phyloP scores from a whole-genome alignment of 2,797 vertebrate species.

The Atherinosoma microstoma region DNA sequence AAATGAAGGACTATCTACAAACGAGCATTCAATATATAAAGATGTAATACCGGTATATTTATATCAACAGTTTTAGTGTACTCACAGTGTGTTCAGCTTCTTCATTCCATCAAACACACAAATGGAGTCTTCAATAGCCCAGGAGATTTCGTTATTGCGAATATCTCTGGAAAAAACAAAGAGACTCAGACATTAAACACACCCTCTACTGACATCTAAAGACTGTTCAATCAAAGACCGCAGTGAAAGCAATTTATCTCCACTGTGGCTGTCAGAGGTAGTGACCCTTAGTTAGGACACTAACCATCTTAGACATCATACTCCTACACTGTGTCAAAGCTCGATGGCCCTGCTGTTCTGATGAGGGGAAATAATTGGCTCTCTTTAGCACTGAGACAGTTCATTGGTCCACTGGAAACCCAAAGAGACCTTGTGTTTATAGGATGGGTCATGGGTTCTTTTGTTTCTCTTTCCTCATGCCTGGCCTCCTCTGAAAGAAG shows the following conservation, averaged over 20 bases:
- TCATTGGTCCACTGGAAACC: slow-evolving; percentile 52
- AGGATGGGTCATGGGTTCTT: slow-evolving; percentile 60
- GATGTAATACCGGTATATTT: not conserved
- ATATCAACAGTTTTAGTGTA: slow-evolving; percentile 19
- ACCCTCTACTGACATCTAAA: slow-evolving; percentile 5
- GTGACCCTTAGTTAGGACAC: slow-evolving; percentile 29
- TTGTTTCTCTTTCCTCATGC: slow-evolving; percentile 76
- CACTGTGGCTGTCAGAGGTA: slow-evolving; percentile 20
- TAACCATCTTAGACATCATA: slow-evolving; percentile 46
- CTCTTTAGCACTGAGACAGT: slow-evolving; percentile 56
- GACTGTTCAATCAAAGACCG: slow-evolving; percentile 6
- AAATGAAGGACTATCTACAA: not conserved
- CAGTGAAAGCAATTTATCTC: slow-evolving; percentile 12
- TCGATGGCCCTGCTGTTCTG: slow-evolving; percentile 51
- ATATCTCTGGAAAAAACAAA: slow-evolving; percentile 87
- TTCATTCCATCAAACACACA: slow-evolving; percentile 92
- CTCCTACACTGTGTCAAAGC: slow-evolving; percentile 48
- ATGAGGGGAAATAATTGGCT: slow-evolving; percentile 70
- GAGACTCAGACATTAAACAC: slow-evolving; percentile 27
- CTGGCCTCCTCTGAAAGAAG: slow-evolving; percentile 74
- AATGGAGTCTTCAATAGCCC: slow-evolving; percentile 95
- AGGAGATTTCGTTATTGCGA: slow-evolving; percentile 95
- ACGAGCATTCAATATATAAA: not conserved
- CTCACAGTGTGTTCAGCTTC: slow-evolving; percentile 93
- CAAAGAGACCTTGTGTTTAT: slow-evolving; percentile 68